Evolutionary conservation across 2,888 invertebrate species (phyloP), one percentile per base, ranked within the genome.

Genomic region (Xanthorhoe spadicearia): DNA sequence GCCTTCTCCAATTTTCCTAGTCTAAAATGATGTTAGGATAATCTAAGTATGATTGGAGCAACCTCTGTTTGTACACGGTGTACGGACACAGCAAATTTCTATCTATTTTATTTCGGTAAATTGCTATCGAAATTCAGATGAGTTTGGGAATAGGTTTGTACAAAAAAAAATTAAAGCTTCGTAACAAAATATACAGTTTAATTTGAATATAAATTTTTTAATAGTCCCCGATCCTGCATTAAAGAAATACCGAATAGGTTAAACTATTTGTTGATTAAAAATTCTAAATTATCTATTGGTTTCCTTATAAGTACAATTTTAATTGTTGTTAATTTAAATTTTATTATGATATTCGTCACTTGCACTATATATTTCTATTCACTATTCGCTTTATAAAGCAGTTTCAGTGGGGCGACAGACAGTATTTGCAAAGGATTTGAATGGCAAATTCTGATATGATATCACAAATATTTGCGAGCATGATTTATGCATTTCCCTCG

Each of bases 21-120:
- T 68, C 73, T 69, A 78, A 81, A 83, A 85, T 80, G 76, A 81
- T 83, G 84, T 86, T 86, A 86, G 82, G 80, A 82, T 87, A 86
- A 86, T 87, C 84, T 85, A 84, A 87, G 82, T 87, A 86, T 87
- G 83, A 87, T 86, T 85, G 83, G 79, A 79, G 76, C 61, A 79
- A 67, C 62, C 69, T 48, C 66, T 78, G 81, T 81, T 82, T 79
- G 76, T 73, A 63, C 63, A 66, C 69, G 64, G 68, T 69, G 57
- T 60, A 50, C 61, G 50, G 53, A 61, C 63, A 46, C 50, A 61
- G 68, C 61, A 54, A 10, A 49, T 57, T 63, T 63, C 15, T 54
- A 54, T 66, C 19, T 62, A 57, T 64, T 65, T 65, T 64, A 58
- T 51, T 53, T 49, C 19, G 28, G 43, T 57, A 64, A 64, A 68